Conservation (phyloP, 2,888 invertebrate species). For the Cheilosia variabilis region DNA sequence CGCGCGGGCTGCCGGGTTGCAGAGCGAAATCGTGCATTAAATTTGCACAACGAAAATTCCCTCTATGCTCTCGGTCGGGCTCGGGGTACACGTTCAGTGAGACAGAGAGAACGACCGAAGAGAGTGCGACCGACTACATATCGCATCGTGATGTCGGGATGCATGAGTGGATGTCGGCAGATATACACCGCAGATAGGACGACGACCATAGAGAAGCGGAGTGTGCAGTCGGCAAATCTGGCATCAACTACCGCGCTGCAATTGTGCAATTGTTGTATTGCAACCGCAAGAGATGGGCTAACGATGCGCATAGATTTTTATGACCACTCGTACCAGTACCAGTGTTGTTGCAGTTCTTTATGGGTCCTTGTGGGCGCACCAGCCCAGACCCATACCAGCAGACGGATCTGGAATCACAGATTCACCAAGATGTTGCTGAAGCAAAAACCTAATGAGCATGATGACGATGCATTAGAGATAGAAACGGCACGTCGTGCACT, state of each 20-base stretch:
- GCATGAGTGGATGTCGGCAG: constrained; percentile 74
- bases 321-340: constrained; percentile 61
- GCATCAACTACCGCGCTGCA: constrained; percentile 38
- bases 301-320: constrained; percentile 75
- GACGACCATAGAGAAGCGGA: constrained; percentile 4
- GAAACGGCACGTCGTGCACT: constrained; percentile 68
- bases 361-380: constrained; percentile 53
- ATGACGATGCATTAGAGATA: constrained; percentile 74
- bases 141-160: constrained; percentile 70
- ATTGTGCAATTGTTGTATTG: constrained; percentile 73
- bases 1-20: constrained; percentile 48
- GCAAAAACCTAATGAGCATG: constrained; percentile 72
- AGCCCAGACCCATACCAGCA: constrained; percentile 17
- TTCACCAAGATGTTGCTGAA: constrained; percentile 8
- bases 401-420: constrained; percentile 27
- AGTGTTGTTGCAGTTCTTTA: constrained; percentile 40
- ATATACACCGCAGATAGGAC: constrained; percentile 61
- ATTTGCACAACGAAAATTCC: constrained; percentile 75
- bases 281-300: constrained; percentile 57
- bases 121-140: constrained; percentile 31
- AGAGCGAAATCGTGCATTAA: constrained; percentile 74
- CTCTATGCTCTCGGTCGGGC: constrained; percentile 29
- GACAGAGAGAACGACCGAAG: constrained; percentile 10
- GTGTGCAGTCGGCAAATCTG: constrained; percentile 50
- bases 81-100: background rate